Base-by-base conservation (phyloP, 2,888 invertebrate genomes). In the Plagodis pulveraria region DNA sequence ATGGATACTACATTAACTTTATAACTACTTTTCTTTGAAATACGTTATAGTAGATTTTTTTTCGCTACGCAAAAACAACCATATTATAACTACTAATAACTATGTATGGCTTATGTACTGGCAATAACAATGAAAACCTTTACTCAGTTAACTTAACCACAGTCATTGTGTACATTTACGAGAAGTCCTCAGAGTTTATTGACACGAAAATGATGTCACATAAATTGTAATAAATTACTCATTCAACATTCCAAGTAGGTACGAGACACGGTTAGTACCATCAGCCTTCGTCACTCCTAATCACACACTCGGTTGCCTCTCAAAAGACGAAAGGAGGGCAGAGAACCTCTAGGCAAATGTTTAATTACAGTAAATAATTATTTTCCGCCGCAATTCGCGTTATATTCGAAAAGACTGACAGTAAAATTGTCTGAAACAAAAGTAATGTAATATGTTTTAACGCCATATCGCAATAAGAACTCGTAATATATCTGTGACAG, bases 271-370 rank as follows among this genome's bases (percentile, higher is more conserved):
- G 42, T 42, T 62, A 62, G 65, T 50, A 45, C 58, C 57, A 70
- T 38, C 38, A 72, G 75, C 73, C 77, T 77, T 77, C 78, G 75
- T 82, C 80, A 76, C 76, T 77, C 76, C 78, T 81, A 85, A 89
- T 89, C 84, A 87, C 83, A 85, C 84, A 86, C 84, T 84, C 78
- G 76, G 84, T 76, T 87, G 80, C 64, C 68, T 83, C 76, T 81
- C 81, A 81, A 87, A 84, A 78, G 74, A 67, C 70, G 52, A 68
- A 66, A 66, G 60, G 71, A 68, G 66, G 63, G 54, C 72, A 77
- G 74, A 79, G 83, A 85, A 84, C 82, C 82, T 69, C 66, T 65
- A 71, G 66, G 67, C 74, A 59, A 76, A 74, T 77, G 78, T 83
- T 83, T 83, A 83, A 85, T 84, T 85, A 84, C 74, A 77, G 75